phyloP scores from a whole-genome alignment of 2,888 invertebrate genomes.

The Icerya purchasi region DNA sequence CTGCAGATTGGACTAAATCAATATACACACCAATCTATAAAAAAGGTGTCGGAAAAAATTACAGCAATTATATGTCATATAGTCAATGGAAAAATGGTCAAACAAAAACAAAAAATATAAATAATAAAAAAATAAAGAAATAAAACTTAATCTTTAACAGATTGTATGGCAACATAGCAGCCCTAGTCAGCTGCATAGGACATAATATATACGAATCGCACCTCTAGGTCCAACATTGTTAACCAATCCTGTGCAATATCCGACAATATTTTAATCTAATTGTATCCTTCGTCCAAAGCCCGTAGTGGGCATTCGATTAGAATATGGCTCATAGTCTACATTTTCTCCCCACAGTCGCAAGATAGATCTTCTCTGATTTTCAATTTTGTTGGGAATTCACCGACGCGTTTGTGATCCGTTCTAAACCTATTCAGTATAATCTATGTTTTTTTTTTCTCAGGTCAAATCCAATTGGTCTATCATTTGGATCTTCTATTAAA shows the following conservation, averaged over 20 bases:
- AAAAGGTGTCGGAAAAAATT: no score
- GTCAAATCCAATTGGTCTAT: neutral
- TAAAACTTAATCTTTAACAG: no score
- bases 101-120: no score
- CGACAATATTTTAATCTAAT: neutral
- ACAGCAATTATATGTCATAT: no score
- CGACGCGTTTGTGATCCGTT: neutral
- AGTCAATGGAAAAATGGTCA: no score
- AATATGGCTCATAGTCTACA: neutral
- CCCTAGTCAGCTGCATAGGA: no score
- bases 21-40: no score
- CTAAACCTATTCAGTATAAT: neutral
- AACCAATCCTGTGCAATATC: neutral
- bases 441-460: neutral
- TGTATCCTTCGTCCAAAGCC: neutral
- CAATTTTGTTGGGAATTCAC: neutral
- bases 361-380: neutral
- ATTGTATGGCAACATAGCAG: no score
- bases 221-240: neutral
- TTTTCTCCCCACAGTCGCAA: neutral
- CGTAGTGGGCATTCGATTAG: neutral
- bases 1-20: no score
- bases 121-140: no score
- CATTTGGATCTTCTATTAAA: neutral
- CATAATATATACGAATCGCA: no score